Conservation (phyloP, 2,888 invertebrate species). For the Spilosoma lubricipeda region DNA sequence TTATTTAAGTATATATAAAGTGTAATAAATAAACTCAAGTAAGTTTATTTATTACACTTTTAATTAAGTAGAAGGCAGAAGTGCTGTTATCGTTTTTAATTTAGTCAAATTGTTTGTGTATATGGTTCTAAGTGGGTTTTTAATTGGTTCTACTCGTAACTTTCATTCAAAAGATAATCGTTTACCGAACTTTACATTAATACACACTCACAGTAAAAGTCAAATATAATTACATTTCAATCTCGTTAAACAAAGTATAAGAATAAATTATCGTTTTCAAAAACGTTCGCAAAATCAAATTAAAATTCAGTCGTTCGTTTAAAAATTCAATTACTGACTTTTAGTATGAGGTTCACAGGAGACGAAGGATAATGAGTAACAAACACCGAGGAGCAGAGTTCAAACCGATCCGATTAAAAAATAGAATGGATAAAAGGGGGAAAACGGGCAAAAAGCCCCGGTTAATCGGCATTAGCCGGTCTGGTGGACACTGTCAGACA, state of each 20-base stretch:
- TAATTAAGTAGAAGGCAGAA: background rate
- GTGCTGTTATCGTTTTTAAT: background rate
- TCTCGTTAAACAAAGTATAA: background rate
- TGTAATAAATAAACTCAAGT: no score
- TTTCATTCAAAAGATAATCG: background rate
- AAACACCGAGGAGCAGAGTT: constrained; percentile 63
- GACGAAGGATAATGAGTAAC: constrained; percentile 64
- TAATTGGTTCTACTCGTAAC: background rate
- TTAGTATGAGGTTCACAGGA: constrained; percentile 38
- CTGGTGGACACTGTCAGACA: constrained; percentile 63
- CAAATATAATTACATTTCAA: background rate
- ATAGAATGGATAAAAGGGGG: constrained; percentile 20
- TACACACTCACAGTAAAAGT: background rate
- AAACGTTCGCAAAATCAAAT: constrained; percentile 30
- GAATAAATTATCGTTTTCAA: constrained; percentile 11
- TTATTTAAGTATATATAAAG: no score
- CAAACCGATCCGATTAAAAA: constrained; percentile 62
- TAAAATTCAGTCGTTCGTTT: constrained; percentile 57
- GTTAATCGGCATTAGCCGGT: constrained; percentile 75
- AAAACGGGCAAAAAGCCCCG: constrained; percentile 24
- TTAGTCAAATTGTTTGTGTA: background rate
- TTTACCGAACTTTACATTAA: background rate
- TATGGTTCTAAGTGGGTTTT: background rate
- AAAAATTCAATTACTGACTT: constrained; percentile 69
- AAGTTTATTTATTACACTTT: background rate